Base-by-base conservation (phyloP, 2,113 vertebrate genomes). In the Dipodomys spectabilis region DNA sequence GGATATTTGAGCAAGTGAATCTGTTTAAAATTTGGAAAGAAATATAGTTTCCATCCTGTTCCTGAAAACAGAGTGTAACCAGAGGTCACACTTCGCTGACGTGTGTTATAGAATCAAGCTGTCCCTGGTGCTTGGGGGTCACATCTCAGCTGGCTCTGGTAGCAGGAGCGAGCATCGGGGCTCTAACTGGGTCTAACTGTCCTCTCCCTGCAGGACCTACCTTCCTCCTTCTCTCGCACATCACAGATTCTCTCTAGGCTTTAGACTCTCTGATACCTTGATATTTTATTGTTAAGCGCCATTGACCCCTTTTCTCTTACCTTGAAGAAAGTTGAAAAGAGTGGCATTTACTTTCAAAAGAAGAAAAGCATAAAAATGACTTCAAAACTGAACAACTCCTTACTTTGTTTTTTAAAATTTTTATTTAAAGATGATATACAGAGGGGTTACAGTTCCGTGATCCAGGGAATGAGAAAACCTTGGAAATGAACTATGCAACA, bases 11-110 rank as follows among this genome's bases (percentile, higher is more conserved):
- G 72, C 0, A 90, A 23, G 32, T 49, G 28, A 93, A 44, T 64
- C 20, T 0, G 10, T 78, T 88, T 67, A 30, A 91, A 77, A 45
- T 88, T 60, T 69, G 49, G 49, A 64, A 81, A 82, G 30, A 90
- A 57, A 84, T 74, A 3, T 30, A 44, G 32, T 88, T 72, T 30
- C 15, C 30, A 32, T 65, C n/a, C 23, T 86, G 22, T 84, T 91
- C 62, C 44, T 85, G 60, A 83, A 92, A 64, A 35, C 49, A 85
- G 16, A 72, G 35, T 44, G 7, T 25, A 19, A 60, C 4, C 15
- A 80, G 77, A 82, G 32, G 45, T 78, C 73, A 88, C 15, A 3
- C 28, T 88, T 82, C 53, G 35, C 39, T 44, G 32, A 44, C 8
- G 22, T n/a, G 27, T 11, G 2, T 1, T 16, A 4, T 2, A 23